A percentile compares a stretch with the other conserved stretches of the same genome.
Conservation (phyloP, 2,797 vertebrate genomes). For the Avahi laniger region DNA sequence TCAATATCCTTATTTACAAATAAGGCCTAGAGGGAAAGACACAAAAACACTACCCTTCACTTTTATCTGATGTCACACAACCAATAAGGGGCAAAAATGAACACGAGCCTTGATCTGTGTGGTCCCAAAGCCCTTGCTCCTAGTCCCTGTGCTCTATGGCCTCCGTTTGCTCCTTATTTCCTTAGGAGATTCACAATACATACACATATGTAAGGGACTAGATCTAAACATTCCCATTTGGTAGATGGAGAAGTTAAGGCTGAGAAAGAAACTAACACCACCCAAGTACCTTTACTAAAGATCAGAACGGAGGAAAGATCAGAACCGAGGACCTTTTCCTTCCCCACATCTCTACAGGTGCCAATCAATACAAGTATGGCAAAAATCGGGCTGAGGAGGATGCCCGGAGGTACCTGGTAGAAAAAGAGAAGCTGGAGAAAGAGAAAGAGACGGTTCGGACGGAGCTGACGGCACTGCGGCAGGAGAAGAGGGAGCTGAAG, state of each 20-base stretch:
- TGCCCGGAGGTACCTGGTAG: constrained; percentile 90
- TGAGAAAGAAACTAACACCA: background rate
- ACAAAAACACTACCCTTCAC: background rate
- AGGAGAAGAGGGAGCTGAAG: constrained; percentile 91
- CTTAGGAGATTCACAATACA: background rate
- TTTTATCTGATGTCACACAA: background rate
- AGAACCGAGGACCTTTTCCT: background rate
- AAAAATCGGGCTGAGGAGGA: constrained; percentile 98
- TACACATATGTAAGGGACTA: too few relatives aligned
- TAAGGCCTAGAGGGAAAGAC: background rate
- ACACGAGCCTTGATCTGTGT: background rate
- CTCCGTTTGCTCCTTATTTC: background rate
- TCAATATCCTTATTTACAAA: background rate
- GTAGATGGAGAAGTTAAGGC: background rate
- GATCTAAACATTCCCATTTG: background rate
- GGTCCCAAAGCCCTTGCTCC: background rate
- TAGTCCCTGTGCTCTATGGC: background rate
- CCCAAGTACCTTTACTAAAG: background rate
- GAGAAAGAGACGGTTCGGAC: constrained; percentile 92
- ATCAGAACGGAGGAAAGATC: background rate
- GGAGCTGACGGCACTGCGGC: constrained; percentile 88
- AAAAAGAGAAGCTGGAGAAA: constrained; percentile 95
- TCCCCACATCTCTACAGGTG: constrained; percentile 83
- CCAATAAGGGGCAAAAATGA: background rate
- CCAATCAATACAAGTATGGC: constrained; percentile 96